Base-by-base conservation (phyloP, 2,888 invertebrate genomes). In the Epinotia ramella region DNA sequence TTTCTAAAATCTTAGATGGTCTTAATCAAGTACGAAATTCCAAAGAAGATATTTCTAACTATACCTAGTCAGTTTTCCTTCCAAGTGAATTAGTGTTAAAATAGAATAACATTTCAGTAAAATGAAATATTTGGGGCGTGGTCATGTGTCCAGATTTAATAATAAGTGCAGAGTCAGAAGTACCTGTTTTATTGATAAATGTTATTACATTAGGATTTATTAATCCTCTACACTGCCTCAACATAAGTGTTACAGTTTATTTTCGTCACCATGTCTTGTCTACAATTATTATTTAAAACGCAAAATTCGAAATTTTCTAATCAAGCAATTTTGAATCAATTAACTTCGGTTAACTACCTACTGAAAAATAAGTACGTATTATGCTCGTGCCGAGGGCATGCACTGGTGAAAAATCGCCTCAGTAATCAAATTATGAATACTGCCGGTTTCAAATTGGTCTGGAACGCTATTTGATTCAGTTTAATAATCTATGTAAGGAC, bases 101-200 rank as follows among this genome's bases (percentile, higher is more conserved):
- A 60, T 71, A 70, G 33, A 59, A 18, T 70, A 60, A 53, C 60
- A 13, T 44, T 40, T 49, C 74, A 16, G 49, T 66, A 60, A 60
- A 60, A 24, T 53, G n/a, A 28, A 70, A 71, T 60, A 49, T 60
- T 66, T 3, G 60, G 64, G 64, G 75, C 60, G 53, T 63, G 70
- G 18, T 59, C 60, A 44, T 60, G 70, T 71, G 70, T 70, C 70
- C 70, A 56, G 53, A 53, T 62, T 53, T 53, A 62, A 60, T 40
- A 49, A 62, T 80, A 82, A 83, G 80, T 79, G 81, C 80, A 81
- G 87, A 90, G 89, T 89, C 87, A 82, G 77, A 81, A 74, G 88
- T 89, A 88, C 89, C 89, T 89, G 87, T 81, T 84, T 79, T 79
- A 74, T 86, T 83, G 84, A 84, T 85, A 86, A 85, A 83, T 86